Evolutionary conservation across 2,113 vertebrate genomes (phyloP).

Genomic region (Lophochroa leadbeateri): DNA sequence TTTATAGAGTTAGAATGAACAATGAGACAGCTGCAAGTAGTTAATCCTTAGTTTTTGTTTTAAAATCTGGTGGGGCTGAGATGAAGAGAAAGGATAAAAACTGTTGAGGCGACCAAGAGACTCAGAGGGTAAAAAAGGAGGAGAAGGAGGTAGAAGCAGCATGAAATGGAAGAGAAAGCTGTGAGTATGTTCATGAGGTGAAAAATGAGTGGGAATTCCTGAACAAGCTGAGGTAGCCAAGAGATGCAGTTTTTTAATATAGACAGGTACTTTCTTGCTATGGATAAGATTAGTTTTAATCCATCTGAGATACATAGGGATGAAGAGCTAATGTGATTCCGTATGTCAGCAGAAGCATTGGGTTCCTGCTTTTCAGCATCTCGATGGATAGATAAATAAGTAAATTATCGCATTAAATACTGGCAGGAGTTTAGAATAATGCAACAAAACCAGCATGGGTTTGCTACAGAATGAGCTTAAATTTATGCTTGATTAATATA

Average conservation of each 20-base stretch:
- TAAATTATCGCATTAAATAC: not conserved
- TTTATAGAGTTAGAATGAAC: not conserved
- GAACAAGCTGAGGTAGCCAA: not conserved
- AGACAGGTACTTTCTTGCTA: not conserved
- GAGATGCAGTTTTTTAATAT: not conserved
- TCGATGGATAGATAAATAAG: not conserved
- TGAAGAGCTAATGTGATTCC: not conserved
- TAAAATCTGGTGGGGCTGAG: not conserved
- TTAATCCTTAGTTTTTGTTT: constrained; percentile 24
- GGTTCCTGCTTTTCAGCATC: not conserved
- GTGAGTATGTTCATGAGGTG: not conserved
- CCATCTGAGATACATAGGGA: not conserved
- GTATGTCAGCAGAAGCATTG: not conserved
- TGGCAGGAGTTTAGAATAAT: not conserved
- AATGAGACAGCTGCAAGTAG: not conserved
- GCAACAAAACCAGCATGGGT: not conserved
- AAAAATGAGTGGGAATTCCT: not conserved
- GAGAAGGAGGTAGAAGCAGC: not conserved
- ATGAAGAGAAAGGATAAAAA: not conserved
- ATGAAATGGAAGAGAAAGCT: not conserved
- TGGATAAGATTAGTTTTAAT: not conserved
- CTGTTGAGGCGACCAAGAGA: not conserved
- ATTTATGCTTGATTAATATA: not conserved
- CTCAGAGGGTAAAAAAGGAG: not conserved
- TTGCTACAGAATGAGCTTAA: not conserved